phyloP scores from a whole-genome alignment of 2,888 invertebrate species.

The Oasisia sp. region DNA sequence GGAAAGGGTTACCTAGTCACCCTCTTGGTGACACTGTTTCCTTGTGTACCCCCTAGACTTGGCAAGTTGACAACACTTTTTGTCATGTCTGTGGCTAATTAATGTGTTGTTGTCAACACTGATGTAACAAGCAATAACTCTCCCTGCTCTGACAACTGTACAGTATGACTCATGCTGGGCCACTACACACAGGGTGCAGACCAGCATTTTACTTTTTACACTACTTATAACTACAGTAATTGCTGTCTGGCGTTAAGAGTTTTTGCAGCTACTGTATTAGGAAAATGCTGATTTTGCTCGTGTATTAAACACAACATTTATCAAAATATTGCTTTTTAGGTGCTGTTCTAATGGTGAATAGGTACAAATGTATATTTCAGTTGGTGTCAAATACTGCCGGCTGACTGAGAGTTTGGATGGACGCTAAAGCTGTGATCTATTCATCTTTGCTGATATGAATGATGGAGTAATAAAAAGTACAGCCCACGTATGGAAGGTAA shows the following conservation, averaged over 20 bases:
- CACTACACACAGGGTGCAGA: neutral
- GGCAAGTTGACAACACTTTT: neutral
- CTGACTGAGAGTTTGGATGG: neutral
- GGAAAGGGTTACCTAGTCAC: neutral
- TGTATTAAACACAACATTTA: neutral
- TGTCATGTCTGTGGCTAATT: neutral
- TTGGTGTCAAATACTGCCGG: neutral
- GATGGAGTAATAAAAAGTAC: too few relatives aligned
- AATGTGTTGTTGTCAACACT: neutral
- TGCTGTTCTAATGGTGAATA: neutral
- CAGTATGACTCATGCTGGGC: neutral
- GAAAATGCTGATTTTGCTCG: neutral
- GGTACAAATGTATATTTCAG: neutral
- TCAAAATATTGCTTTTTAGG: neutral
- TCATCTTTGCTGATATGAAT: neutral
- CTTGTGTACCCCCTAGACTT: too few relatives aligned
- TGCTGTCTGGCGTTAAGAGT: neutral
- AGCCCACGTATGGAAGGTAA: too few relatives aligned
- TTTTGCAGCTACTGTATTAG: neutral
- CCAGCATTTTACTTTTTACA: neutral
- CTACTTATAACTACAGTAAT: neutral
- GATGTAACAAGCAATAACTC: neutral
- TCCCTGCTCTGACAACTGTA: neutral
- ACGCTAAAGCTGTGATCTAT: neutral
- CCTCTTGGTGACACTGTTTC: too few relatives aligned